These are phyloP conservation scores for Isurus oxyrinchus DNA, from an alignment of 2,113 vertebrate genomes.

Conservation along the genomic window DNA sequence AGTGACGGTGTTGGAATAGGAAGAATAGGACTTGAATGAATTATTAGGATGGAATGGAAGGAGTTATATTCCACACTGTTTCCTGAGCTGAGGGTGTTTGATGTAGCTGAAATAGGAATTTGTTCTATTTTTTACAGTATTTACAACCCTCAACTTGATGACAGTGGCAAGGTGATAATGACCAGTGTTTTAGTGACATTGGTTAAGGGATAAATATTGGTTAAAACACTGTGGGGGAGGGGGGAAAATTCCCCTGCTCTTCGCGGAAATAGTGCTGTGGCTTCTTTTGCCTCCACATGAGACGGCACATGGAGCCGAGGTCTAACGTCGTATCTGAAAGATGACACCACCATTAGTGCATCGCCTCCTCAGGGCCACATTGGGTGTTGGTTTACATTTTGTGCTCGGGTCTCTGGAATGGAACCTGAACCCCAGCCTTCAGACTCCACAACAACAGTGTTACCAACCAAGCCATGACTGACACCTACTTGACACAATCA, in stretches of 20 bases:
- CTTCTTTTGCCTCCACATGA: not conserved
- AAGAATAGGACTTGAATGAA: not conserved
- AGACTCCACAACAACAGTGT: not conserved
- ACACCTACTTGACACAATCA: not conserved
- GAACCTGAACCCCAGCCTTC: not conserved
- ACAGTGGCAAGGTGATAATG: not conserved
- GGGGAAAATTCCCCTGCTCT: too few species aligned
- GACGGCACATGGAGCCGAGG: not conserved
- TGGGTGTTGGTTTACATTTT: not conserved
- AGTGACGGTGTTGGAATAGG: not conserved
- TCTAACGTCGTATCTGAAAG: not conserved
- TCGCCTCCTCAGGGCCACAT: not conserved
- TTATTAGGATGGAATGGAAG: not conserved
- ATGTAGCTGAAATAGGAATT: not conserved
- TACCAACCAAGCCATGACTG: not conserved
- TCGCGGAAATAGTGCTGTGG: too few species aligned
- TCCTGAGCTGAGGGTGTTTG: not conserved
- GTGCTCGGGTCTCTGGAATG: not conserved
- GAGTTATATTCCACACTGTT: not conserved
- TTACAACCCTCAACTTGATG: not conserved
- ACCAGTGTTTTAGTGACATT: not conserved
- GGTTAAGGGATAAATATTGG: not conserved
- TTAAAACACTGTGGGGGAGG: not conserved
- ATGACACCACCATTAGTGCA: not conserved
- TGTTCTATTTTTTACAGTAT: not conserved